These are phyloP conservation scores for Hydrolagus affinis DNA, from an alignment of 2,113 vertebrate genomes.

Conservation along the genomic window DNA sequence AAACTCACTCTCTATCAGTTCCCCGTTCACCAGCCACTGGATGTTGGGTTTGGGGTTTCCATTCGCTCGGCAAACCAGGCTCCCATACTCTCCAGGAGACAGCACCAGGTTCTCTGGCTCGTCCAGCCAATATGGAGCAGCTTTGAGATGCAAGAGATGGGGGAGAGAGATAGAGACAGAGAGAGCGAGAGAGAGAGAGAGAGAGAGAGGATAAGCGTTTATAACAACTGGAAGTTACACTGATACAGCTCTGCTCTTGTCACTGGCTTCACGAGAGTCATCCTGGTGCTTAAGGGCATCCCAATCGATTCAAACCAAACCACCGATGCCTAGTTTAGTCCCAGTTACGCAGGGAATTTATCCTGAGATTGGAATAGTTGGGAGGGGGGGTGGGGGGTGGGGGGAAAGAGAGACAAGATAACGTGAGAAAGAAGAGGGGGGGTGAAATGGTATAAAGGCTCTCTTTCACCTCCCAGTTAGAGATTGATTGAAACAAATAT, in stretches of 20 bases:
- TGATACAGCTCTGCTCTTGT: neutral
- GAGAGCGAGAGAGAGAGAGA: too few species aligned
- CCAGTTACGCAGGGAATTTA: too few species aligned
- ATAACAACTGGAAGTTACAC: neutral
- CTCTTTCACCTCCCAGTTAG: too few species aligned
- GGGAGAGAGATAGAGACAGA: too few species aligned
- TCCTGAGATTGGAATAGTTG: neutral
- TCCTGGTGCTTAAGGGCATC: neutral
- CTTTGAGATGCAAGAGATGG: slow-evolving; percentile 47
- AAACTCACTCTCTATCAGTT: slow-evolving; percentile 70
- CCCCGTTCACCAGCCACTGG: slow-evolving; percentile 83
- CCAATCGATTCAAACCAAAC: too few species aligned
- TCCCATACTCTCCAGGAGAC: slow-evolving; percentile 77
- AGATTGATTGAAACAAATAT: too few species aligned
- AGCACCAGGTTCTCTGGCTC: slow-evolving; percentile 83
- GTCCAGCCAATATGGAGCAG: slow-evolving; percentile 91
- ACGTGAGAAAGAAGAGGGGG: neutral
- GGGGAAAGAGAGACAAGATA: neutral
- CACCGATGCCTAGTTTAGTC: too few species aligned
- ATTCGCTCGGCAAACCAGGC: slow-evolving; percentile 81
- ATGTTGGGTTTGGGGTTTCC: slow-evolving; percentile 88
- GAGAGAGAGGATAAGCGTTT: too few species aligned
- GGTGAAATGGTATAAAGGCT: neutral
- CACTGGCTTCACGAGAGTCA: neutral
- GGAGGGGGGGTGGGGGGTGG: neutral